Base-by-base conservation (phyloP, 2,797 vertebrate genomes). In the Euthynnus affinis region DNA sequence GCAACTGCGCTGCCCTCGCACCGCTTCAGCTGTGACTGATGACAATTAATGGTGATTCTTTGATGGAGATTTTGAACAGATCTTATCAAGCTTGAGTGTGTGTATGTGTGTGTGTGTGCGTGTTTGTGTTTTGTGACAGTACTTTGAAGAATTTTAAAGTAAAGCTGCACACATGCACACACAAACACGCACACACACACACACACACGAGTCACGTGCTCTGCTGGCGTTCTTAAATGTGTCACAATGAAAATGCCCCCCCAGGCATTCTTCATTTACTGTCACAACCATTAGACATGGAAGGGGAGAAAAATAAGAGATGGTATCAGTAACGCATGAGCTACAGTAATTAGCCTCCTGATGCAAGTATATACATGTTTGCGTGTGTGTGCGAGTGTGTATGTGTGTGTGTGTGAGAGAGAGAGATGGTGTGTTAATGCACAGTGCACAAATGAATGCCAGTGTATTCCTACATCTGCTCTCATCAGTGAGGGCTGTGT, bases 261-360 rank as follows among this genome's bases (percentile, higher is more conserved):
- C 82, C 82, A 89, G 92, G 92, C 93, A 88, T 90, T 91, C 91
- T 93, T 92, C 91, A 94, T 94, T 93, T 94, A 93, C 92, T 95
- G 94, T 94, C 93, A 93, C 86, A 93, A 93, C 92, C 93, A 95
- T 94, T 94, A 93, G 93, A 93, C 92, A 92, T 93, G 92, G 91
- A 93, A 83, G 84, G 80, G 80, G 74, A 90, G 89, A 78, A 90
- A 91, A 93, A 91, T 91, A 93, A 92, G 91, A 94, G 92, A 93
- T 92, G 88, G 81, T 93, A 94, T 93, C 92, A 93, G 92, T 93
- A 91, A 93, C 90, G 88, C 93, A 92, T 93, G 91, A 94, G 93
- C 90, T 93, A 86, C 91, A 92, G 88, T 94, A 92, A 94, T 95
- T 94, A 94, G 93, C 91, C 91, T 91, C 90, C 88, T 87, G 89